Evolutionary conservation across 2,113 vertebrate genomes (phyloP), one percentile per base, ranked within the genome.

Genomic region (Pontoporia blainvillei): DNA sequence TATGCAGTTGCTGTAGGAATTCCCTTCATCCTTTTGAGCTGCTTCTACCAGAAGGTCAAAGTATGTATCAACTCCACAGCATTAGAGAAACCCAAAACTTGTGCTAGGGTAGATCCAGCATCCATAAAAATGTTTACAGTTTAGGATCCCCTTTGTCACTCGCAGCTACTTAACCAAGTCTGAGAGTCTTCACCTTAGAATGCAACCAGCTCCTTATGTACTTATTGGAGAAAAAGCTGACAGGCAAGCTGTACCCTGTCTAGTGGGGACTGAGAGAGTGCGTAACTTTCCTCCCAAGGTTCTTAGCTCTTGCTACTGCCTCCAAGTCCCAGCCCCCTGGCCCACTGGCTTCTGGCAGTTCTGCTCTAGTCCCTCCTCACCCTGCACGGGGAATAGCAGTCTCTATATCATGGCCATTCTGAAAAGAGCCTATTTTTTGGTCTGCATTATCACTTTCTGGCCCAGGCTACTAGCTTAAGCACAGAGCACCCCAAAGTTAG

Each of bases 381-480:
- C 4, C 36, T 20, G 7, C 13, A 41, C 49, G 84, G 6, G 49
- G 23, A 88, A 64, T 72, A 89, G 78, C 44, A 72, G 34, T 25
- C 18, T 86, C n/a, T 67, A 0, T 66, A 36, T 39, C 44, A 27
- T 31, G 52, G 59, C 31, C 69, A 34, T 36, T 83, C 23, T 69
- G 84, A 92, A 89, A 82, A 15, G 49, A 17, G 20, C 54, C 39
- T 46, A 59, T n/a, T 66, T 66, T 71, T 76, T 41, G 11, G 20
- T 90, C 39, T 87, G 34, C 29, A 69, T 62, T 41, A 76, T 85
- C 39, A 75, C n/a, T 90, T 52, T 91, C 44, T 90, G 9, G 29
- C 54, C 81, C 39, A 81, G 14, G 44, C 66, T 95, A 12, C 66
- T 90, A 84, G 36, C 41, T 95, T 96, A 95, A 95, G n/a, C 39